A percentile compares a stretch with the other conserved stretches of the same genome.
phyloP scores from a whole-genome alignment of 35 echinoderm and acorn worm genomes.

The Antedon bifida region DNA sequence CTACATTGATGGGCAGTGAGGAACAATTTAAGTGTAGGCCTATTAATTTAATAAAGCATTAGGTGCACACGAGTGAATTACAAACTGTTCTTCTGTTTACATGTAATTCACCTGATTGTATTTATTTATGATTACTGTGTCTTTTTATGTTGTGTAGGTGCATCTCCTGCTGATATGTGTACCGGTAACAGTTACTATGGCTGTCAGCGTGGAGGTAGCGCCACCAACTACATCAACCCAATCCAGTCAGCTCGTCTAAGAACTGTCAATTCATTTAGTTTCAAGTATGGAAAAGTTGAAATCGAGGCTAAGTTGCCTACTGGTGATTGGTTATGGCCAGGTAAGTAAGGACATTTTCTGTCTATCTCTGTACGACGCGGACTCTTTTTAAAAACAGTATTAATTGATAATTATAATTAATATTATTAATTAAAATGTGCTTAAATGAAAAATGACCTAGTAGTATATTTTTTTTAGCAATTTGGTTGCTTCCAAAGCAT shows the following conservation, averaged over 20 bases:
- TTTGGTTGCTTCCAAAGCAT: constrained; percentile 58
- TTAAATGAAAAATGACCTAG: too few relatives aligned
- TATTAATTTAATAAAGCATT: too few relatives aligned
- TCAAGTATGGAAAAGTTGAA: constrained; percentile 69
- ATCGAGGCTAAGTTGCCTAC: constrained; percentile 63
- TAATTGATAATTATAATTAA: too few relatives aligned
- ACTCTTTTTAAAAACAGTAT: too few relatives aligned
- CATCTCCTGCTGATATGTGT: constrained; percentile 62
- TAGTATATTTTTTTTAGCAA: constrained; percentile 47
- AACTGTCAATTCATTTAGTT: constrained; percentile 67
- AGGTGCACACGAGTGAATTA: too few relatives aligned
- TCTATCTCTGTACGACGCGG: too few relatives aligned
- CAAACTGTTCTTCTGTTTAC: too few relatives aligned
- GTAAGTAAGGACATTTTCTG: constrained; percentile 8
- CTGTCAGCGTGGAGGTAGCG: constrained; percentile 39
- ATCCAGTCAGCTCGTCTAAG: constrained; percentile 66
- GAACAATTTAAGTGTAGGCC: too few relatives aligned
- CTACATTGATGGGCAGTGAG: too few relatives aligned
- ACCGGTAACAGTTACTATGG: constrained; percentile 59
- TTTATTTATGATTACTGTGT: too few relatives aligned
- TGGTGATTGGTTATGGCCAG: constrained; percentile 91
- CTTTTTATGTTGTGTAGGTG: constrained; percentile 27
- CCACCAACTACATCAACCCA: constrained; percentile 46
- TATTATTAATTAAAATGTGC: too few relatives aligned
- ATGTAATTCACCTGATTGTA: too few relatives aligned